These are phyloP conservation scores for Fulmarus glacialis DNA, from an alignment of 2,113 vertebrate species.

Conservation along the genomic window DNA sequence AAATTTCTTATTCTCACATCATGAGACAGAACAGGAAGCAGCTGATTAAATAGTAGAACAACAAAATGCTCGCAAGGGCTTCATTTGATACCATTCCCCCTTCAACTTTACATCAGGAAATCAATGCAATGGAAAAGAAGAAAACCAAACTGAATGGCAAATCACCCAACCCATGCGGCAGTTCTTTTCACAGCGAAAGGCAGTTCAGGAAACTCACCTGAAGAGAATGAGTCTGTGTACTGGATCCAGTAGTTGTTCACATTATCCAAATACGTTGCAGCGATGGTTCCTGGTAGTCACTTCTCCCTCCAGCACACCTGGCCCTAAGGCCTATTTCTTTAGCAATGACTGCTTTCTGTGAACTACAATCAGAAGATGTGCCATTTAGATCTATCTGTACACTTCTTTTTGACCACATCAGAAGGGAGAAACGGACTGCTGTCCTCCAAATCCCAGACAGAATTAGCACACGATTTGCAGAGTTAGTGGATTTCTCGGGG, in stretches of 20 bases:
- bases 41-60: background rate
- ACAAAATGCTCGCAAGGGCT: background rate
- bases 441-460: background rate
- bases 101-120: background rate
- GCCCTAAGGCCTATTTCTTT: background rate
- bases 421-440: rapidly evolving
- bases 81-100: background rate
- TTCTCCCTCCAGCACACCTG: background rate
- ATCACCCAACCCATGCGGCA: background rate
- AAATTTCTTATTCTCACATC: background rate
- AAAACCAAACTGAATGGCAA: background rate
- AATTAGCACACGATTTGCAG: background rate
- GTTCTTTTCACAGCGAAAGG: background rate
- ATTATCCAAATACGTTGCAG: rapidly evolving
- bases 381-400: rapidly evolving
- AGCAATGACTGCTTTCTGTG: background rate
- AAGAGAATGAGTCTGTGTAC: rapidly evolving
- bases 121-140: background rate
- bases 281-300: rapidly evolving
- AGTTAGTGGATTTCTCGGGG: background rate
- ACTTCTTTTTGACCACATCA: rapidly evolving
- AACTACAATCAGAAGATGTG: background rate
- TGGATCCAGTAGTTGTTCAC: background rate
- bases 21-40: background rate
- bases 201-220: background rate